A percentile compares a stretch with the other conserved stretches of the same genome.
phyloP scores from a whole-genome alignment of 2,888 invertebrate species.

The Tachina fera region DNA sequence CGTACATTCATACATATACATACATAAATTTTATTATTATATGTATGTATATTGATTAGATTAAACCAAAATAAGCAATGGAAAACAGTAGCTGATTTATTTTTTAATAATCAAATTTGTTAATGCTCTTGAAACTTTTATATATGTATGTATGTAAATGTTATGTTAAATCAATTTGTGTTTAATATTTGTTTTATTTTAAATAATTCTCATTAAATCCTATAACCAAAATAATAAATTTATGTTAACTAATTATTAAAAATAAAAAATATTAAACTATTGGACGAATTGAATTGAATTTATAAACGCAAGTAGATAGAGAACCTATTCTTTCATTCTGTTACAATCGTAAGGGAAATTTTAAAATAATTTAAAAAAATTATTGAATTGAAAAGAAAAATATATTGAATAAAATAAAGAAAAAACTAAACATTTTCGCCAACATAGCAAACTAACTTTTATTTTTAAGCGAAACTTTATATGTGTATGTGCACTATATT shows the following conservation, averaged over 20 bases:
- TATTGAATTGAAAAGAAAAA: too few relatives aligned
- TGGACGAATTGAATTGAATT: conserved; percentile 62
- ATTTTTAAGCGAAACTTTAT: too few relatives aligned
- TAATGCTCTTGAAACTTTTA: conserved; percentile 36
- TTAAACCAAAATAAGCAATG: conserved; percentile 18
- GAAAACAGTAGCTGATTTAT: conserved; percentile 7
- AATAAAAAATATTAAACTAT: conserved; percentile 45
- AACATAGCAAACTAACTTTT: too few relatives aligned
- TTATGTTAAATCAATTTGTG: conserved; percentile 38
- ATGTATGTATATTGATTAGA: too few relatives aligned
- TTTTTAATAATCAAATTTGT: conserved; percentile 33
- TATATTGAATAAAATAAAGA: too few relatives aligned
- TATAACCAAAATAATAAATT: conserved; percentile 56
- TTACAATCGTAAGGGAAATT: too few relatives aligned
- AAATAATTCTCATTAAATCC: conserved; percentile 34
- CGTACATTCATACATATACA: too few relatives aligned
- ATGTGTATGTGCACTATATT: too few relatives aligned
- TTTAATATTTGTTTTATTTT: conserved; percentile 10
- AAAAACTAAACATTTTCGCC: too few relatives aligned
- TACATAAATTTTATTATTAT: neutral
- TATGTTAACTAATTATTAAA: conserved; percentile 8
- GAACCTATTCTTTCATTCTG: too few relatives aligned
- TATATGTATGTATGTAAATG: conserved; percentile 46
- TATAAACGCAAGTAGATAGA: too few relatives aligned
- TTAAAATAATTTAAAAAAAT: too few relatives aligned